A percentile compares a stretch with the other conserved stretches of the same genome.
phyloP scores from a whole-genome alignment of 2,888 invertebrate genomes.

The Cosmorhoe ocellata region DNA sequence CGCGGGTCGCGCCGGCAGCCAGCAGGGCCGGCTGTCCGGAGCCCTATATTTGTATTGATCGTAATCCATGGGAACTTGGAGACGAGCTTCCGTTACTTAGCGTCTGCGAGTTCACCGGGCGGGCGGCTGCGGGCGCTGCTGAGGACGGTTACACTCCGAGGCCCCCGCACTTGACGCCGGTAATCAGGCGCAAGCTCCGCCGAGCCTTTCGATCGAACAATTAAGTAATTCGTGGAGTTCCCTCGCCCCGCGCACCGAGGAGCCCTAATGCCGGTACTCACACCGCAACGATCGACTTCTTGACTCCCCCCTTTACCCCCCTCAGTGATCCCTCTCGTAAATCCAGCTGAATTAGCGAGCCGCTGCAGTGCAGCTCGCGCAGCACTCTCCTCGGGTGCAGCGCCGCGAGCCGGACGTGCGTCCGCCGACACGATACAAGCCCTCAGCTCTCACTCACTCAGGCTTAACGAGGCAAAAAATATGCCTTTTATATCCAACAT shows the following conservation, averaged over 20 bases:
- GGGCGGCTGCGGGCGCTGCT: no score
- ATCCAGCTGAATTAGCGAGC: constrained; percentile 6
- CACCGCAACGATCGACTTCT: constrained; percentile 11
- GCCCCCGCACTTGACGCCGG: no score
- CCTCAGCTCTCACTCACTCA: no score
- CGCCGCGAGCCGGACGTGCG: no score
- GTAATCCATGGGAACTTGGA: constrained; percentile 17
- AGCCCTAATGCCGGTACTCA: constrained; percentile 10
- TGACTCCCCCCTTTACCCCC: background rate
- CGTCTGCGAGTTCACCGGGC: background rate
- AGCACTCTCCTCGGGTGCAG: no score
- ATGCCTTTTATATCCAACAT: no score
- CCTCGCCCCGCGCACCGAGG: background rate
- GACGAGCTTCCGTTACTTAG: constrained; percentile 8
- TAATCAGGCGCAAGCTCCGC: background rate
- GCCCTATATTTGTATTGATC: constrained; percentile 20
- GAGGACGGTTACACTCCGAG: no score
- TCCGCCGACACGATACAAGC: no score
- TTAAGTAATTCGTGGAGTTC: background rate
- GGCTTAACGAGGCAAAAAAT: no score
- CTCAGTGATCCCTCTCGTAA: constrained; percentile 2
- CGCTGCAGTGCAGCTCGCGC: background rate
- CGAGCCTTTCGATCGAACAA: background rate
- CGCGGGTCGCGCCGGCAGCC: no score
- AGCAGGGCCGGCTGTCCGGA: no score